Conservation (phyloP, 2,797 vertebrate species). For the Allobates femoralis region DNA sequence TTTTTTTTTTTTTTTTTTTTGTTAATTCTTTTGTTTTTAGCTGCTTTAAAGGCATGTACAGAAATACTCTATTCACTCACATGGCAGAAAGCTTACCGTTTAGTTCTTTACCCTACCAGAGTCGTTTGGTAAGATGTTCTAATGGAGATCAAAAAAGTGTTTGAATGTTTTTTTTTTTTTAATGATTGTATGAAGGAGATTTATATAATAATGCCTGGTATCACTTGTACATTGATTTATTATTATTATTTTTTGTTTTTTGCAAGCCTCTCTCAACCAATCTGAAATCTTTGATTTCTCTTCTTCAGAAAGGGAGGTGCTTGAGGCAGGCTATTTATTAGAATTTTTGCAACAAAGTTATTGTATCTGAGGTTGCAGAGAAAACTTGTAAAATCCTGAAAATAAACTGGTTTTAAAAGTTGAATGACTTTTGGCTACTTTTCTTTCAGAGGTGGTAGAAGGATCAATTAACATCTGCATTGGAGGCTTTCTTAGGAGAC, state of each 20-base stretch:
- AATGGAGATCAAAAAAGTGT: slow-evolving; percentile 51
- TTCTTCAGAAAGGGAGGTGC: slow-evolving; percentile 70
- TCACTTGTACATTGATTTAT: slow-evolving; percentile 79
- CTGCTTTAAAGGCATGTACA: slow-evolving; percentile 41
- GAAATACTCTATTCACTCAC: slow-evolving; percentile 37
- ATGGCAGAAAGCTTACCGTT: slow-evolving; percentile 24
- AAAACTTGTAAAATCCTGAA: slow-evolving; percentile 83
- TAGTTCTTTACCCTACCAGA: slow-evolving; percentile 35
- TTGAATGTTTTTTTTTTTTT: slow-evolving; percentile 69
- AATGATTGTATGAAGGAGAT: slow-evolving; percentile 79
- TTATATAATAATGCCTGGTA: slow-evolving; percentile 78
- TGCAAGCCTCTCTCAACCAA: slow-evolving; percentile 76
- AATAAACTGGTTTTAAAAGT: slow-evolving; percentile 84
- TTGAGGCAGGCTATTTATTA: slow-evolving; percentile 85
- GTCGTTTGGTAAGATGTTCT: slow-evolving; percentile 48
- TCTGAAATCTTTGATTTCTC: slow-evolving; percentile 75
- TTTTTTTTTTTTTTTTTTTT: slow-evolving; percentile 21
- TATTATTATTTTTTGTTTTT: slow-evolving; percentile 62
- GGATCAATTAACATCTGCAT: neutral
- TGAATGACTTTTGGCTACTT: slow-evolving; percentile 61
- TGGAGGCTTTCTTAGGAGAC: neutral
- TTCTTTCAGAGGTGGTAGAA: neutral
- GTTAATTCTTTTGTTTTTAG: slow-evolving; percentile 37
- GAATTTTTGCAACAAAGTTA: slow-evolving; percentile 84
- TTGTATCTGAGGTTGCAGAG: slow-evolving; percentile 80